Percentiles rank a stretch among this genome's conserved stretches.
phyloP scores from a whole-genome alignment of 2,888 invertebrate genomes.

The Meiosimyza decipiens region DNA sequence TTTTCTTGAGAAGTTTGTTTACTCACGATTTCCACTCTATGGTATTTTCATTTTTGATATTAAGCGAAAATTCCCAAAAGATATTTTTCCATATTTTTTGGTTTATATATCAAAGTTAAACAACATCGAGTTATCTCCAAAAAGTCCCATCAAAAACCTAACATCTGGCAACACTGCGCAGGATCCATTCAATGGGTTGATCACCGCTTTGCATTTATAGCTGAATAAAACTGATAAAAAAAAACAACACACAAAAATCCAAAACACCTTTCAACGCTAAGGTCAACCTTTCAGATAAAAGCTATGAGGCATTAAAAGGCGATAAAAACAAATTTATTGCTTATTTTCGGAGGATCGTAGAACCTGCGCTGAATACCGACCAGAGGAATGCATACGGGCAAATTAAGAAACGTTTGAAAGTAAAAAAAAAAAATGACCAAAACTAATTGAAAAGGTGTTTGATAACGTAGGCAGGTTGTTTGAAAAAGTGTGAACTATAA shows the following conservation, averaged over 20 bases:
- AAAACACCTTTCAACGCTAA: slow-evolving; percentile 32
- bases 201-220: too few species aligned
- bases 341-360: slow-evolving; percentile 18
- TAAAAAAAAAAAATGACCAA: background rate
- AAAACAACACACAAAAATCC: slow-evolving; percentile 31
- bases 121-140: too few species aligned
- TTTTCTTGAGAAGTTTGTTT: too few species aligned
- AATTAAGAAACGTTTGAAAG: background rate
- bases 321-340: slow-evolving; percentile 33
- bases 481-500: background rate
- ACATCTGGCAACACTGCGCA: too few species aligned
- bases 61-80: too few species aligned
- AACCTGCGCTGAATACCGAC: background rate
- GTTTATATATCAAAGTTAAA: too few species aligned
- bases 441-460: slow-evolving; percentile 30
- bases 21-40: too few species aligned
- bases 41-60: too few species aligned
- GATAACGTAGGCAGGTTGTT: background rate
- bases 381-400: background rate
- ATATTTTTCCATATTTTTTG: too few species aligned
- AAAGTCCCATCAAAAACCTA: too few species aligned
- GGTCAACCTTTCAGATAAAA: slow-evolving; percentile 33
- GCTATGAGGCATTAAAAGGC: slow-evolving; percentile 12
- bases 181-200: too few species aligned
- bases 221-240: too few species aligned